Evolutionary conservation across 2,888 invertebrate genomes (phyloP), one percentile per base, ranked within the genome.

Genomic region (Limenitis camilla): DNA sequence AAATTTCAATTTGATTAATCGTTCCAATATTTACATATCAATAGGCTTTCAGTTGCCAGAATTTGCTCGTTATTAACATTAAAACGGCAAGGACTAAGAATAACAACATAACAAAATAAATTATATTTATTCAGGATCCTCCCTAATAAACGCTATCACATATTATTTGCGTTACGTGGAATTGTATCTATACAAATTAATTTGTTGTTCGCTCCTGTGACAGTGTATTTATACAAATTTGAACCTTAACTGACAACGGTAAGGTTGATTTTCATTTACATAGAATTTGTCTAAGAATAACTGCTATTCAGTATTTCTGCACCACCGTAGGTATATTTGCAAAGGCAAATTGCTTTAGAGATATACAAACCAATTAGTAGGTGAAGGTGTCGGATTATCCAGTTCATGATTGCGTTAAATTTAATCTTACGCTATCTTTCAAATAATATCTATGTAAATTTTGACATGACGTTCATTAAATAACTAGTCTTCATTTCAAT

Each of bases 91-190:
- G 4, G 3, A 19, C 30, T 32, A 32, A 41, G 30, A 19, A 33
- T 29, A 38, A 31, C 33, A 33, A 47, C 35, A 53, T 49, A 56
- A 59, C 56, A 63, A 63, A 66, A 65, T 65, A 67, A 64, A 68
- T 66, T 62, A 59, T 70, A 69, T 74, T 74, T 70, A 62, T 61
- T 70, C 67, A 72, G 74, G 73, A 65, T 60, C 49, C 49, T 47
- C 57, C 63, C 64, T 65, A 55, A 66, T 65, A 71, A 65, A 71
- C 61, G 61, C 64, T 66, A 71, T 66, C 63, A 58, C 57, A 64
- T 61, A 63, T 61, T 67, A 66, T 71, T 66, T 68, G 58, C 55
- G 56, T 55, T 57, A 61, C 59, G 53, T 60, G 59, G 27, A 44
- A 50, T 52, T 39, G 38, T 52, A 51, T 44, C 43, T 52, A 42